A percentile compares a stretch with the other conserved stretches of the same genome.
phyloP scores from a whole-genome alignment of 2,888 invertebrate genomes.

The Agelastica alni region DNA sequence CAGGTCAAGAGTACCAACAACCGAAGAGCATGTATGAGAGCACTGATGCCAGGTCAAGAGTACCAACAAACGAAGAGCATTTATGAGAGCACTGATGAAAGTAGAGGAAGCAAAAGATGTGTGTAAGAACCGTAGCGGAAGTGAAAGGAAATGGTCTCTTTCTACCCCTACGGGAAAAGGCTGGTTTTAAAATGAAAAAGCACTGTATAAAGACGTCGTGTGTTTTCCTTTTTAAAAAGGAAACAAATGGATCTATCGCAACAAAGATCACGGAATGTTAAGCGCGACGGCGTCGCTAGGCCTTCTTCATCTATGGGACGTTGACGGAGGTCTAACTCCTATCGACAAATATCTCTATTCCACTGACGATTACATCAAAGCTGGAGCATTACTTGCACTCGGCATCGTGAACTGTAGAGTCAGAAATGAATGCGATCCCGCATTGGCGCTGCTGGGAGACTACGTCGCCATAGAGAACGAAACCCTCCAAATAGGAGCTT shows the following conservation, averaged over 20 bases:
- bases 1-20: too few species aligned
- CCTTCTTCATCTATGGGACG: conserved; percentile 95
- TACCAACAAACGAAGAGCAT: too few species aligned
- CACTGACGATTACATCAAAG: conserved; percentile 75
- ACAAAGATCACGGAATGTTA: conserved; percentile 97
- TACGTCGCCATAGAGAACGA: conserved; percentile 86
- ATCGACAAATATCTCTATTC: conserved; percentile 87
- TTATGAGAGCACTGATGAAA: too few species aligned
- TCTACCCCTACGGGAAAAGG: too few species aligned
- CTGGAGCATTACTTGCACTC: conserved; percentile 93
- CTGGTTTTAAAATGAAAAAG: too few species aligned
- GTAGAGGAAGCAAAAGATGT: too few species aligned
- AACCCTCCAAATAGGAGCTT: conserved; percentile 84
- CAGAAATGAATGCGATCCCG: conserved; percentile 97
- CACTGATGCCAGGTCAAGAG: too few species aligned
- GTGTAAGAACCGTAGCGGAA: too few species aligned
- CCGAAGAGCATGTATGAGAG: too few species aligned
- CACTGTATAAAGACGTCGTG: too few species aligned
- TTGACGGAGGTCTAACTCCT: conserved; percentile 95
- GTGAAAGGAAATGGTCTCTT: too few species aligned
- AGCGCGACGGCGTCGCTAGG: conserved; percentile 97
- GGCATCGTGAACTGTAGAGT: conserved; percentile 98
- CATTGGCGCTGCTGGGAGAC: conserved; percentile 91
- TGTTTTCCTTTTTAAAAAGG: too few species aligned
- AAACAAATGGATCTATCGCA: conserved; percentile 53